Conservation (phyloP, 2,797 vertebrate species). For the Poecilia wingei region DNA sequence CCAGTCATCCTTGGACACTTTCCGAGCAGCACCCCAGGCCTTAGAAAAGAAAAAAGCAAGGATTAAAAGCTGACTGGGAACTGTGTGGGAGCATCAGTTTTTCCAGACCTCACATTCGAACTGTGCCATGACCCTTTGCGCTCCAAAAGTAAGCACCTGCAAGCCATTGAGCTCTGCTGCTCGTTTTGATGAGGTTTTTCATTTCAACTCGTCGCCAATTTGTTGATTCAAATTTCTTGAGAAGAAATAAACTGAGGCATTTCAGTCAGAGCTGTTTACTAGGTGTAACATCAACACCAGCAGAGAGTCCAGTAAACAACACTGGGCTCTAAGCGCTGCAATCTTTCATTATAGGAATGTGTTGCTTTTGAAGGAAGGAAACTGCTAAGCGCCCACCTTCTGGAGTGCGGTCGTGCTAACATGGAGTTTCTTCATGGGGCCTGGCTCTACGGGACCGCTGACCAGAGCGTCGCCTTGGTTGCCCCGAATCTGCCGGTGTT, state of each 20-base stretch:
- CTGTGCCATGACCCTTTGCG: background rate
- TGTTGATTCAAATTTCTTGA: conserved; percentile 27
- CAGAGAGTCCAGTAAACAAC: conserved; percentile 20
- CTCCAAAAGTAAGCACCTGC: conserved; percentile 10
- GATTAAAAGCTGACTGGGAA: conserved; percentile 33
- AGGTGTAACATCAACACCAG: conserved; percentile 11
- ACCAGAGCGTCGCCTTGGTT: conserved; percentile 89
- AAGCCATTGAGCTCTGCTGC: background rate
- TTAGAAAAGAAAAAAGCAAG: conserved; percentile 51
- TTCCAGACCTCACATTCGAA: conserved; percentile 20
- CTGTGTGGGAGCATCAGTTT: conserved; percentile 37
- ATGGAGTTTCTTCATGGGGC: conserved; percentile 98
- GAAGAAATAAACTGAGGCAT: conserved; percentile 27
- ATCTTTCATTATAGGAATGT: background rate
- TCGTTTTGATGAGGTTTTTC: conserved; percentile 21
- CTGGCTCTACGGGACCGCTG: conserved; percentile 91
- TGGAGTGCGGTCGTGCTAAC: conserved; percentile 99
- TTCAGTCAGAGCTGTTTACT: conserved; percentile 30
- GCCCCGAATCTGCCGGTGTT: conserved; percentile 89
- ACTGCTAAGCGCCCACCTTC: conserved; percentile 81
- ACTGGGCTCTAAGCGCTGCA: background rate
- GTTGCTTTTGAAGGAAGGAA: background rate
- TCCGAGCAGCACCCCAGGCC: conserved; percentile 98
- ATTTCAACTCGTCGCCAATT: conserved; percentile 17
- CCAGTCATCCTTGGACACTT: conserved; percentile 99